These are phyloP conservation scores for Drosophila sucinea DNA, from an alignment of 1,140 invertebrate species.

Conservation along the genomic window DNA sequence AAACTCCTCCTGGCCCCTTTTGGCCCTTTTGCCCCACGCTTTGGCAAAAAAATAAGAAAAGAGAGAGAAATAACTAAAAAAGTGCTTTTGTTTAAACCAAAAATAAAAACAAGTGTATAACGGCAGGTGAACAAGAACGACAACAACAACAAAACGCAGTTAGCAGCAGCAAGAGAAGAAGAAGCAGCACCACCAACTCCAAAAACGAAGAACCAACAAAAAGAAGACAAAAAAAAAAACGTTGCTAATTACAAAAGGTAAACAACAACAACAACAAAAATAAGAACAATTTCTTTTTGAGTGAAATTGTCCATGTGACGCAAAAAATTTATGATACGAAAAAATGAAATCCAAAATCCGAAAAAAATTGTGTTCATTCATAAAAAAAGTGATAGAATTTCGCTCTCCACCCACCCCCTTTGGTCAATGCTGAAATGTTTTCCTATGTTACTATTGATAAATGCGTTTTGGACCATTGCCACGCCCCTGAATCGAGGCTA, in stretches of 20 bases:
- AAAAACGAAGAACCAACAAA: slow-evolving; percentile 6
- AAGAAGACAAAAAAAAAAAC: slow-evolving; percentile 6
- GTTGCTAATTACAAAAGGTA: slow-evolving; percentile 60
- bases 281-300: slow-evolving; percentile 22
- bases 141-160: slow-evolving; percentile 24
- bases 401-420: neutral
- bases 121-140: slow-evolving; percentile 45
- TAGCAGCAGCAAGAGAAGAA: slow-evolving; percentile 12
- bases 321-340: neutral
- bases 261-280: slow-evolving; percentile 33
- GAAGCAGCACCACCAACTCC: slow-evolving; percentile 24
- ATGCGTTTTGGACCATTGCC: neutral
- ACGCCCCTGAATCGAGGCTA: slow-evolving; percentile 4
- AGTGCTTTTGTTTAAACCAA: slow-evolving; percentile 28
- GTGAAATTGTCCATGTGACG: slow-evolving; percentile 32
- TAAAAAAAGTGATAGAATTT: slow-evolving; percentile 52
- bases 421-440: neutral
- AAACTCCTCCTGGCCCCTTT: slow-evolving; percentile 17
- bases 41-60: slow-evolving; percentile 18
- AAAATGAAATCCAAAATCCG: neutral
- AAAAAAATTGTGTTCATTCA: slow-evolving; percentile 49
- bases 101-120: slow-evolving; percentile 32
- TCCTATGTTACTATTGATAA: slow-evolving; percentile 9
- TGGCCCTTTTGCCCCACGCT: neutral
- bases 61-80: slow-evolving; percentile 40